Evolutionary conservation across 2,888 invertebrate genomes (phyloP).

Genomic region (Drosophila meridiana): DNA sequence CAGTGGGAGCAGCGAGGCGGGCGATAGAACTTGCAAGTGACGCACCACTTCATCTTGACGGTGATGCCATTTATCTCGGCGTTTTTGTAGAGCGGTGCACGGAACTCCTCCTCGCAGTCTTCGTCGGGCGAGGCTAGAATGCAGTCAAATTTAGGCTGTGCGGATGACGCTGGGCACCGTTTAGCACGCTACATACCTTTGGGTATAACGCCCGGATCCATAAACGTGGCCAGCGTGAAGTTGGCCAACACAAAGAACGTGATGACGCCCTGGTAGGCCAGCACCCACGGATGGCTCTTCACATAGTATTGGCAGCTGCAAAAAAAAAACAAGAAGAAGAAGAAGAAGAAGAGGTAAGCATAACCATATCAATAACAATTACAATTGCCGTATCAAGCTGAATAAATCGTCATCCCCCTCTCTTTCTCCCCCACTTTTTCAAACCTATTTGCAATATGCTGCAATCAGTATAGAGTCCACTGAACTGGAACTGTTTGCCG

Average conservation of each 20-base stretch:
- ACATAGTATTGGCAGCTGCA: slow-evolving; percentile 94
- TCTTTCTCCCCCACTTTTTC: not conserved
- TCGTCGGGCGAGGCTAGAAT: slow-evolving; percentile 96
- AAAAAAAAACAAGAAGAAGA: not conserved
- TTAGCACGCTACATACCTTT: slow-evolving; percentile 89
- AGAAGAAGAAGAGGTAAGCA: not conserved
- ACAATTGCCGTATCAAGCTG: not conserved
- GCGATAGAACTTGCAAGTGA: slow-evolving; percentile 99
- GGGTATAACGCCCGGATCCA: slow-evolving; percentile 99
- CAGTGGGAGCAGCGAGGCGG: slow-evolving; percentile 99
- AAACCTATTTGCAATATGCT: slow-evolving; percentile 27
- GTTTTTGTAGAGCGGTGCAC: slow-evolving; percentile 97
- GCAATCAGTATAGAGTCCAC: slow-evolving; percentile 70
- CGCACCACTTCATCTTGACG: slow-evolving; percentile 99
- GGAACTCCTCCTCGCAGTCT: slow-evolving; percentile 98
- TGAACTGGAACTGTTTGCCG: slow-evolving; percentile 65
- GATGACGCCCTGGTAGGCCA: slow-evolving; percentile 96
- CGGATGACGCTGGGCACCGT: slow-evolving; percentile 37
- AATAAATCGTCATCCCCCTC: too few species aligned
- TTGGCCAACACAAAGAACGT: slow-evolving; percentile 99
- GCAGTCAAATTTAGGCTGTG: slow-evolving; percentile 76
- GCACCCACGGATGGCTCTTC: slow-evolving; percentile 93
- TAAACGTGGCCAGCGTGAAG: slow-evolving; percentile 99
- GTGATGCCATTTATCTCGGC: slow-evolving; percentile 99
- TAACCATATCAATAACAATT: not conserved